phyloP scores from a whole-genome alignment of 1,140 invertebrate species.

The Ceratina australensis region DNA sequence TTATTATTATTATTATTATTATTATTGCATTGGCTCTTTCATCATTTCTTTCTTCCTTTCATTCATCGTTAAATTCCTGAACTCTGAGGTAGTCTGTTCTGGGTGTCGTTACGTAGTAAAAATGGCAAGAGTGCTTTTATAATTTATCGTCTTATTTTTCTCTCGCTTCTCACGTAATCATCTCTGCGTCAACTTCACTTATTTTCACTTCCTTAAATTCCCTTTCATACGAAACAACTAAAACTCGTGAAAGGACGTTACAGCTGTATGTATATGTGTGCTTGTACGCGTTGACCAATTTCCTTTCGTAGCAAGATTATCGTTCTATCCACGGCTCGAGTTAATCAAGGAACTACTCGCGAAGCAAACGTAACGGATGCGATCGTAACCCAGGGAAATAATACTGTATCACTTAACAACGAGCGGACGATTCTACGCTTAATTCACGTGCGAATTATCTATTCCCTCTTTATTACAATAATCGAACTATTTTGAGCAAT shows the following conservation, averaged over 20 bases:
- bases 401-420: constrained; percentile 2
- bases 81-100: constrained; percentile 79
- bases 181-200: constrained; percentile 23
- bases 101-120: constrained; percentile 74
- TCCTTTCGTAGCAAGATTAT: not conserved
- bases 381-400: not conserved
- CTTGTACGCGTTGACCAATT: not conserved
- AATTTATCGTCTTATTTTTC: constrained; percentile 61
- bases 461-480: not conserved
- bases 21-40: constrained; percentile 78
- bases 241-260: constrained; percentile 37
- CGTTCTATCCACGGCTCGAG: constrained; percentile 55
- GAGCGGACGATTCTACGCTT: not conserved
- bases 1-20: constrained; percentile 76
- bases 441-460: not conserved
- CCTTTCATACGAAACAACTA: constrained; percentile 58
- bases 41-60: constrained; percentile 72
- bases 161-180: constrained; percentile 36
- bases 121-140: constrained; percentile 76
- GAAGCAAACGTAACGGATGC: no score
- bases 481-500: constrained; percentile 9
- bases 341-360: no score
- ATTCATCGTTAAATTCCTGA: constrained; percentile 77
- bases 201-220: not conserved
- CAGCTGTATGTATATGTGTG: constrained; percentile 7